These are phyloP conservation scores for Barnardius zonarius DNA, from an alignment of 2,113 vertebrate species.

Conservation along the genomic window DNA sequence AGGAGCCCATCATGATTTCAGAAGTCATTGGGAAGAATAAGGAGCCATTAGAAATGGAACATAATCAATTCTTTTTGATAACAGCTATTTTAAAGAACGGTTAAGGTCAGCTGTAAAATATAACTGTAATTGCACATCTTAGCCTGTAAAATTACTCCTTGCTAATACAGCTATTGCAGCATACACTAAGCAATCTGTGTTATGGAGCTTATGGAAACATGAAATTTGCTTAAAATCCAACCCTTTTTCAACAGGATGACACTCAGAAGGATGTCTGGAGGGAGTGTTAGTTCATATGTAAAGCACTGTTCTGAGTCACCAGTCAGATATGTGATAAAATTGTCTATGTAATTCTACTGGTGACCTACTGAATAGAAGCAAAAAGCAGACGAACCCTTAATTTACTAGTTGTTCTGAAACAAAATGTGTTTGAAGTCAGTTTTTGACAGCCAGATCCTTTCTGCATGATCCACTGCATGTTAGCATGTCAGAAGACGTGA, in stretches of 20 bases:
- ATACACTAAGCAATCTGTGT: not conserved
- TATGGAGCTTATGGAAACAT: not conserved
- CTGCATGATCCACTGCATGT: not conserved
- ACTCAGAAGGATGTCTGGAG: not conserved
- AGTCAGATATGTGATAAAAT: not conserved
- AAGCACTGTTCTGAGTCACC: not conserved
- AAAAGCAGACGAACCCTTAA: not conserved
- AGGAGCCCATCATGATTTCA: not conserved
- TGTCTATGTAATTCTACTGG: not conserved
- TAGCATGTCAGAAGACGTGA: not conserved
- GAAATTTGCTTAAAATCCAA: constrained; percentile 11
- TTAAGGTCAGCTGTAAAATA: constrained; percentile 36
- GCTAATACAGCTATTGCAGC: not conserved
- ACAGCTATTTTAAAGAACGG: not conserved
- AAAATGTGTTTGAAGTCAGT: not conserved
- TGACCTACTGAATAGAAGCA: not conserved
- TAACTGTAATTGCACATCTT: not conserved
- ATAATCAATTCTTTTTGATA: constrained; percentile 18
- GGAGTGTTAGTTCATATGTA: not conserved
- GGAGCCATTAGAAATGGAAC: not conserved
- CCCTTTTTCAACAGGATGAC: not conserved
- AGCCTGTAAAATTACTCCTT: not conserved
- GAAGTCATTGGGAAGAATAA: not conserved
- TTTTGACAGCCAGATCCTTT: not conserved
- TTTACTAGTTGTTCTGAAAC: not conserved